Base-by-base conservation (phyloP, 1,140 invertebrate genomes). In the Telenomus remus region DNA sequence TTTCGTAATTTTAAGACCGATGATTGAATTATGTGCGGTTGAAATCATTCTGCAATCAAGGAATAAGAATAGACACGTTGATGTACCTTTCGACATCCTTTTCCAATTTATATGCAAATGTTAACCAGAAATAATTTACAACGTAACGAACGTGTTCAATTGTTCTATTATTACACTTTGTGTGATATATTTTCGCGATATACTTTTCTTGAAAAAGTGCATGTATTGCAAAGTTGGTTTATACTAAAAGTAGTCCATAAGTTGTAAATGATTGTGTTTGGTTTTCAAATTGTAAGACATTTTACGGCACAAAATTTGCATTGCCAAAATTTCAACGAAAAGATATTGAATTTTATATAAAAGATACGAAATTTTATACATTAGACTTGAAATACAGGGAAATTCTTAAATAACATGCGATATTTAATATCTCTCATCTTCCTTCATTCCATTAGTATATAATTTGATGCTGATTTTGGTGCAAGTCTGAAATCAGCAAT, bases 291-390 rank as follows among this genome's bases (percentile, higher is more conserved):
- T 4, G n/a, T 57, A 51, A 14, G 15, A 39, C 56, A 65, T 60
- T 57, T 59, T 59, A 64, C 43, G 33, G 19, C 39, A 53, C 57
- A 60, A 53, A 43, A 51, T 64, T 65, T 64, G 48, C 12, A 39
- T 72, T 72, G 60, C 57, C 37, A 39, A 72, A 64, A 72, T 64
- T 72, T 64, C 60, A 54, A 39, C 1, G 44, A 49, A 60, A 65
- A 49, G 49, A 65, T 56, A 70, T 65, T 65, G 35, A 55, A 44
- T 60, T 53, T 65, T 73, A 65, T 73, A 65, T 44, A 9, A 49
- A 61, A 61, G 61, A 55, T 55, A 60, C 48, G 0, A 44, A 54
- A 48, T 53, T 13, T 64, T 64, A 64, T 72, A 59, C 56, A 72
- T 64, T 70, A 70, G 51, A 51, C 53, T 57, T 46, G 37, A 44